Conservation (phyloP, 2,797 vertebrate species). For the Emys orbicularis region DNA sequence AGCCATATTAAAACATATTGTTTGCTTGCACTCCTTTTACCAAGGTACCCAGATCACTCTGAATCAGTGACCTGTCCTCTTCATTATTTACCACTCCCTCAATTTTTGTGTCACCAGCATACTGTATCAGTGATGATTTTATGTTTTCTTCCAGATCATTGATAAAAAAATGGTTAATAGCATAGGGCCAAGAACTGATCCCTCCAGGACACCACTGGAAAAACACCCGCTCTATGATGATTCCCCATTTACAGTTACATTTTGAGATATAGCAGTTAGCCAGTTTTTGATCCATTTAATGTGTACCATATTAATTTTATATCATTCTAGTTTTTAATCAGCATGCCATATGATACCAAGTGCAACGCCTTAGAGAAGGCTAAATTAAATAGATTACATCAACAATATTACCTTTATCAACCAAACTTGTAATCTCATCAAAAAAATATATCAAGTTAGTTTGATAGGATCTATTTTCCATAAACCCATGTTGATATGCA, state of each 20-base stretch:
- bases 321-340: too few species aligned
- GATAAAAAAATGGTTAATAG: background rate
- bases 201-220: background rate
- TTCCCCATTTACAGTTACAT: background rate
- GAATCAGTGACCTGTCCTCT: background rate
- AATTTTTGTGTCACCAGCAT: background rate
- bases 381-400: too few species aligned
- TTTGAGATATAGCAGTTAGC: too few species aligned
- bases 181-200: background rate
- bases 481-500: too few species aligned
- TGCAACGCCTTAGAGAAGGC: too few species aligned
- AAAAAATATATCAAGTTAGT: too few species aligned
- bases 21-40: background rate
- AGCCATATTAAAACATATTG: background rate
- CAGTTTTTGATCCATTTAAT: too few species aligned
- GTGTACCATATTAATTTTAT: too few species aligned
- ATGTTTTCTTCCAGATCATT: background rate
- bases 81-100: background rate
- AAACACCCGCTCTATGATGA: background rate
- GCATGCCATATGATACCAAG: too few species aligned
- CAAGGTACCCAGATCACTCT: background rate
- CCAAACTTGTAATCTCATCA: too few species aligned
- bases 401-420: too few species aligned
- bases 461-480: too few species aligned
- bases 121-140: background rate